Conservation (phyloP, 2,888 invertebrate species). For the Dicroscelio sp. region DNA sequence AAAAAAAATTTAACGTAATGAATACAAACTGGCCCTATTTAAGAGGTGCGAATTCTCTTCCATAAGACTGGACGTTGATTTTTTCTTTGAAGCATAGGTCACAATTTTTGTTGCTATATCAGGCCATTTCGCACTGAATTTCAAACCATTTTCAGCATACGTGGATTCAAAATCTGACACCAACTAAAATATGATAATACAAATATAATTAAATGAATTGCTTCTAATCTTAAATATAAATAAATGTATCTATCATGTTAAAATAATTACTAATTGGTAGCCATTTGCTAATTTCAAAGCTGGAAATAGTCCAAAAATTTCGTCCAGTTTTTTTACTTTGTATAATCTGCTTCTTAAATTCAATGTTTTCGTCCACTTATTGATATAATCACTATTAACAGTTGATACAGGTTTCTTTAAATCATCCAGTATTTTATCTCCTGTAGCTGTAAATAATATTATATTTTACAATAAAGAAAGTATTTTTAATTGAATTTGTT, state of each 20-base stretch:
- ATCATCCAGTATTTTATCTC: not conserved
- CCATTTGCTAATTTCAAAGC: not conserved
- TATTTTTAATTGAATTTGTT: no score
- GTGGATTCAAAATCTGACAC: not conserved
- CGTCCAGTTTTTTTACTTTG: not conserved
- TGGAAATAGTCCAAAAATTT: not conserved
- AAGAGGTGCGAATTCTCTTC: not conserved
- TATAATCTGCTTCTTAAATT: not conserved
- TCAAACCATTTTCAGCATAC: not conserved
- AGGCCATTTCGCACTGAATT: not conserved
- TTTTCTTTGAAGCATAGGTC: not conserved
- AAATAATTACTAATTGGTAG: not conserved
- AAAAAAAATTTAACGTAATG: not conserved
- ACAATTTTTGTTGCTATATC: not conserved
- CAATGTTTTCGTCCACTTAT: not conserved
- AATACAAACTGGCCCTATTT: not conserved
- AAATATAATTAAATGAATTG: not conserved
- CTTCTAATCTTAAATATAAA: not conserved
- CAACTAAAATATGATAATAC: not conserved
- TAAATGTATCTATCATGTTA: no score
- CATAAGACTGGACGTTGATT: not conserved
- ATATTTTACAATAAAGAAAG: no score
- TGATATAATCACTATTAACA: not conserved
- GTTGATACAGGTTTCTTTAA: not conserved
- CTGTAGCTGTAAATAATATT: not conserved